Evolutionary conservation across 64 coral and sea anemone genomes (phyloP).

Genomic region (Pocillopora damicornis): DNA sequence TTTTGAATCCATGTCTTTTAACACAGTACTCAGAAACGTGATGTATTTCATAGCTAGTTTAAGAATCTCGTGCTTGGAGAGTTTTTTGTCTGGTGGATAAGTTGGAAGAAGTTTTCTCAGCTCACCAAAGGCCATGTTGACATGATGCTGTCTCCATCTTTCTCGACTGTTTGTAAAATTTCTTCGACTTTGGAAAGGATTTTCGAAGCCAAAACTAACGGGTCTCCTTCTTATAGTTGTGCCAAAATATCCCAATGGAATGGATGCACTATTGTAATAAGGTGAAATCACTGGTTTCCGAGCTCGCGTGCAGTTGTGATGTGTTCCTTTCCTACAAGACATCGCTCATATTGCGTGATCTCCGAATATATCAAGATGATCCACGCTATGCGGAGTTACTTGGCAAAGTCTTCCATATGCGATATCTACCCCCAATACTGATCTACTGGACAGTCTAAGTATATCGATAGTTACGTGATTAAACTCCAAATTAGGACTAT

Average conservation of each 20-base stretch:
- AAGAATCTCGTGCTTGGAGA: constrained; percentile 94
- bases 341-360: constrained; percentile 13
- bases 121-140: constrained; percentile 94
- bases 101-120: constrained; percentile 89
- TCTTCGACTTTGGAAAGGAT: constrained; percentile 43
- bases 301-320: neutral
- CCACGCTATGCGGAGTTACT: neutral
- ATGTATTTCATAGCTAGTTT: constrained; percentile 89
- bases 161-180: constrained; percentile 88
- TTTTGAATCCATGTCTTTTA: constrained; percentile 61
- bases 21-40: constrained; percentile 68
- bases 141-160: constrained; percentile 89
- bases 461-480: constrained; percentile 8
- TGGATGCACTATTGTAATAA: constrained; percentile 5
- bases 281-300: neutral
- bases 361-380: neutral
- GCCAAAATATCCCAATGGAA: constrained; percentile 29
- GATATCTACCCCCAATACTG: constrained; percentile 10
- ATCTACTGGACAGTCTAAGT: neutral
- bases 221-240: constrained; percentile 22
- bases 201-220: neutral
- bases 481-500: neutral
- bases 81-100: constrained; percentile 88
- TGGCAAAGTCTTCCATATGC: neutral
- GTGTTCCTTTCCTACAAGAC: constrained; percentile 9